Evolutionary conservation across 64 coral and sea anemone genomes (phyloP), one percentile per base, ranked within the genome.

Genomic region (Pocillopora damicornis): DNA sequence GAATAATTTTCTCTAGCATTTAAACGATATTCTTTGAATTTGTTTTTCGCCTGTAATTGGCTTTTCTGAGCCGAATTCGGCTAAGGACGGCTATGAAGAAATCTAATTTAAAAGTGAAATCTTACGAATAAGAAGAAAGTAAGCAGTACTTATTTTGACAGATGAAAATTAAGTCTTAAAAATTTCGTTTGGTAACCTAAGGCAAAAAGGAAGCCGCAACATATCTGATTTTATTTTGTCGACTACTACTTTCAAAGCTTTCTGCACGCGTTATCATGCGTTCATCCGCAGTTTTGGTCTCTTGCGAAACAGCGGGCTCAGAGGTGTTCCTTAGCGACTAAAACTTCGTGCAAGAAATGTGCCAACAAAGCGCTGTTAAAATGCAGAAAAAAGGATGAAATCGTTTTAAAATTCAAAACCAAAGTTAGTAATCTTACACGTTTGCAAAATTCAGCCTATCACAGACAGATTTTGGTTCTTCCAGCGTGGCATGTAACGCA

Each of bases 391-490:
- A 56, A 25, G 30, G 72, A 30, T 25, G 16, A 72, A 72, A 85
- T 72, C 20, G 35, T 22, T 85, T 85, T 85, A 85, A 85, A 85
- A 85, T 72, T 85, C 65, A 71, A 38, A 85, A 72, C 65, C 72
- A 73, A 72, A 68, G 22, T n/a, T 72, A 18, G 81, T 73, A 85
- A 85, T 85, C 65, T 85, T 51, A 72, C 81, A 85, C 45, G 63
- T 85, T 58, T 56, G 64, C 81, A 85, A 85, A 72, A 73, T 69
- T n/a, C 64, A 85, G 81, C 81, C 81, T 85, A 85, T 85, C 81
- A 73, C 18, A 18, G n/a, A 4, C 37, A 20, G 58, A 72, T 72
- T 72, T 57, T 63, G 4, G 51, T 42, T 85, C 36, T 57, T 85
- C 81, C 81, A 85, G 81, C 81, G 81, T 85, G 81, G 81, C 81